A percentile compares a stretch with the other conserved stretches of the same genome.
Evolutionary conservation across 2,888 invertebrate genomes (phyloP).

Genomic region (Amiota communis): DNA sequence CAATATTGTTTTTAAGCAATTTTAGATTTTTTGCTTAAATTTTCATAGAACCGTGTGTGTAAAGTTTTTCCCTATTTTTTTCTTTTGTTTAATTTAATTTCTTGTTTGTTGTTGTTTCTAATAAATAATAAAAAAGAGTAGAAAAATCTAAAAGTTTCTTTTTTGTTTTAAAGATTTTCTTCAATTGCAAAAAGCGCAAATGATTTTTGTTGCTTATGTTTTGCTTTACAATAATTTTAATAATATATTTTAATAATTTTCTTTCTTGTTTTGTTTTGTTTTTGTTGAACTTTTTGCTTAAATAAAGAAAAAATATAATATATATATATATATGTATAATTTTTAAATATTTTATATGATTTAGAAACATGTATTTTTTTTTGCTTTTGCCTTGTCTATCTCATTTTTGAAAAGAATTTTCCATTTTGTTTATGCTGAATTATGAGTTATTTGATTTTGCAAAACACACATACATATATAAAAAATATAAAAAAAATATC

Average conservation of each 20-base stretch:
- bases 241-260: slow-evolving; percentile 43
- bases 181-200: slow-evolving; percentile 66
- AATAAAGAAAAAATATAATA: slow-evolving; percentile 19
- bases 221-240: slow-evolving; percentile 40
- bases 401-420: slow-evolving; percentile 10
- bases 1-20: slow-evolving; percentile 44
- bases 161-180: slow-evolving; percentile 34
- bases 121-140: slow-evolving; percentile 66
- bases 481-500: neutral
- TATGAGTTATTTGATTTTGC: too few species aligned
- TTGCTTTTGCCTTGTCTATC: slow-evolving; percentile 20
- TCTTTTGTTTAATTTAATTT: slow-evolving; percentile 19
- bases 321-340: neutral
- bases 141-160: slow-evolving; percentile 62
- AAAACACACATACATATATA: neutral
- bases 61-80: slow-evolving; percentile 23
- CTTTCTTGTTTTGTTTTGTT: neutral
- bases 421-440: neutral
- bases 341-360: slow-evolving; percentile 27
- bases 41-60: too few species aligned
- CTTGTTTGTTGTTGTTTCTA: slow-evolving; percentile 36
- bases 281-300: slow-evolving; percentile 26
- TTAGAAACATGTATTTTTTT: slow-evolving; percentile 17
- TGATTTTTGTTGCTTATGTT: neutral
- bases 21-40: neutral